Evolutionary conservation across 2,113 vertebrate species (phyloP), one percentile per base, ranked within the genome.

Genomic region (Heloderma charlesbogerti): DNA sequence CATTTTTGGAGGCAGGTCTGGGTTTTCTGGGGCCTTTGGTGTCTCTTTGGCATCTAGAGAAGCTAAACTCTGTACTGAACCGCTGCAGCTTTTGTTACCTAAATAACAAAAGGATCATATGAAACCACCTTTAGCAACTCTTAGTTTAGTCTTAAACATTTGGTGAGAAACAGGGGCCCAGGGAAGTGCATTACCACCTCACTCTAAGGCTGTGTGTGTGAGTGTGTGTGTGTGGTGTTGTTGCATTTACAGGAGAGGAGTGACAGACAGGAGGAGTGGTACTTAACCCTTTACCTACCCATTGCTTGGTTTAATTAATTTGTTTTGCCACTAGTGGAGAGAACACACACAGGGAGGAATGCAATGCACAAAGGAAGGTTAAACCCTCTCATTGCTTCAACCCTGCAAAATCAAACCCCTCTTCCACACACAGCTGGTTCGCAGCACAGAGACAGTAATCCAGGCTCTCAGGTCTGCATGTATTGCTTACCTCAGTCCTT

Each of bases 71-170:
- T 99, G 99, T 83, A 98, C 93, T 9, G 99, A 99, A 90, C 99
- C 98, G 34, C 98, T 98, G 88, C 98, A 98, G 95, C 98, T 99
- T 96, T 98, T 98, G 93, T 97, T 98, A 97, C 99, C 99, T 99
- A 95, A 95, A 93, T 88, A 94, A 48, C 51, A 54, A 86, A 96
- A 74, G 20, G 31, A 34, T 27, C 10, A 67, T 45, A 82, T 40
- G 29, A 45, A 66, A 75, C 48, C 16, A 37, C 8, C 57, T 69
- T 13, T 60, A 40, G 22, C 1, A 12, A 31, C 57, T 67, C n/a
- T 66, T 78, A 37, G 3, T 0, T 45, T 43, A 74, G 48, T 34
- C 1, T 29, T 48, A 20, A 79, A 13, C 3, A n/a, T 20, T 22
- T 34, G 29, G 20, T 25, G 37, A 5, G 13, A 67, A 84, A 66